Evolutionary conservation across 2,888 invertebrate species (phyloP).

Genomic region (Drosophila koepferae): DNA sequence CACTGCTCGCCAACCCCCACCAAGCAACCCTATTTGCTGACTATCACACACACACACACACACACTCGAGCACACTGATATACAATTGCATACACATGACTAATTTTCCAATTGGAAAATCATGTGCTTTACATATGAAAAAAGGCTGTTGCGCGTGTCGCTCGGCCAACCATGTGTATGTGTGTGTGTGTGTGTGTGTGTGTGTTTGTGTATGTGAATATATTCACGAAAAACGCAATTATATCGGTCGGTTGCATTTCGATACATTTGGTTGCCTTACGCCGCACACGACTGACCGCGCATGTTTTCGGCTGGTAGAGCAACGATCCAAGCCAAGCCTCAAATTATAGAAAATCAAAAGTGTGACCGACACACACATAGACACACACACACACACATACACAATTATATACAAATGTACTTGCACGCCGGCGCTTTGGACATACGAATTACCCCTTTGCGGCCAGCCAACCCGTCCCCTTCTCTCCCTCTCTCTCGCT

Average conservation of each 20-base stretch:
- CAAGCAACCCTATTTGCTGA: slow-evolving; percentile 17
- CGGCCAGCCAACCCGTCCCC: background rate
- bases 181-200: slow-evolving; percentile 23
- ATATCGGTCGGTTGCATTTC: slow-evolving; percentile 85
- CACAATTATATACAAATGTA: slow-evolving; percentile 26
- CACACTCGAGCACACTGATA: background rate
- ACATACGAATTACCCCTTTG: slow-evolving; percentile 41
- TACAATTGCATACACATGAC: slow-evolving; percentile 60
- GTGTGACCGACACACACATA: slow-evolving; percentile 74
- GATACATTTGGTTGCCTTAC: slow-evolving; percentile 85
- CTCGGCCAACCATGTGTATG: slow-evolving; percentile 74
- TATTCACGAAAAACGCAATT: slow-evolving; percentile 82
- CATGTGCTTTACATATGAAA: slow-evolving; percentile 79
- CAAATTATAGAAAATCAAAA: slow-evolving; percentile 79
- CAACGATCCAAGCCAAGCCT: slow-evolving; percentile 67
- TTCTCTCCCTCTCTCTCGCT: slow-evolving; percentile 20
- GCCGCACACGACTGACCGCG: slow-evolving; percentile 86
- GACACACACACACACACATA: slow-evolving; percentile 26
- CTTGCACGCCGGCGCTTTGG: slow-evolving; percentile 61
- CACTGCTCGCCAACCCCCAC: slow-evolving; percentile 16
- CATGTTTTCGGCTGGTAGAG: slow-evolving; percentile 81
- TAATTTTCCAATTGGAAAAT: slow-evolving; percentile 81
- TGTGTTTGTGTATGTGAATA: slow-evolving; percentile 26
- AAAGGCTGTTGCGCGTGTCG: slow-evolving; percentile 76
- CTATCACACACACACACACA: slow-evolving; percentile 21